Evolutionary conservation across 2,113 vertebrate genomes (phyloP), one percentile per base, ranked within the genome.

Genomic region (Zapornia atra): DNA sequence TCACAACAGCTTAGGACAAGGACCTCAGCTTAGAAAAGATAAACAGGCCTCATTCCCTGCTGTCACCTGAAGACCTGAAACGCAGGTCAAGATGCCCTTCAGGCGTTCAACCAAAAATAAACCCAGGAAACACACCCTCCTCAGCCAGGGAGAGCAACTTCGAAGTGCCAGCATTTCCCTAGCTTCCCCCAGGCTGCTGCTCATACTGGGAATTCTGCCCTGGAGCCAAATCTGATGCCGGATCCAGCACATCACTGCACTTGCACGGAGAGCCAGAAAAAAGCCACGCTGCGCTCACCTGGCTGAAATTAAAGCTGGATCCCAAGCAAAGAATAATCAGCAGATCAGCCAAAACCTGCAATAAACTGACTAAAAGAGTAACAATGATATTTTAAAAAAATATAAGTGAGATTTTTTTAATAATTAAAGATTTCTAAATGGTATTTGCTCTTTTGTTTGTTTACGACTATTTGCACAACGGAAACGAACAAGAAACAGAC

Each of bases 311-410:
- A 65, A 69, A 82, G 8, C 38, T 0, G 6, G 77, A 93, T 73
- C 36, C 40, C 40, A 75, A 63, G 25, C 28, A 44, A 80, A 71
- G 24, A 60, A 7, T 20, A 57, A 83, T 28, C 59, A 77, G 53
- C 5, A 0, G 3, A 38, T 70, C 50, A 66, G 83, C 36, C 44
- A 88, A 48, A 44, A 85, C 0, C 0, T 15, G 33, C 38, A 95
- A 69, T 20, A 84, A 82, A 34, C 22, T 61, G 13, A 48, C 25
- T 68, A 73, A 78, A 71, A 68, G 1, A 1, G 1, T n/a, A 75
- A 77, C 25, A 50, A 3, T 6, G 14, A 0, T 28, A 78, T 56
- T 64, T 46, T 21, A 2, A 79, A 48, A 38, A 94, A 76, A 75
- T 18, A 11, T 34, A 60, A 21, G 8, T 8, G 12, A 69, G 25